Conservation (phyloP, 2,888 invertebrate species). For the Rapana venosa region DNA sequence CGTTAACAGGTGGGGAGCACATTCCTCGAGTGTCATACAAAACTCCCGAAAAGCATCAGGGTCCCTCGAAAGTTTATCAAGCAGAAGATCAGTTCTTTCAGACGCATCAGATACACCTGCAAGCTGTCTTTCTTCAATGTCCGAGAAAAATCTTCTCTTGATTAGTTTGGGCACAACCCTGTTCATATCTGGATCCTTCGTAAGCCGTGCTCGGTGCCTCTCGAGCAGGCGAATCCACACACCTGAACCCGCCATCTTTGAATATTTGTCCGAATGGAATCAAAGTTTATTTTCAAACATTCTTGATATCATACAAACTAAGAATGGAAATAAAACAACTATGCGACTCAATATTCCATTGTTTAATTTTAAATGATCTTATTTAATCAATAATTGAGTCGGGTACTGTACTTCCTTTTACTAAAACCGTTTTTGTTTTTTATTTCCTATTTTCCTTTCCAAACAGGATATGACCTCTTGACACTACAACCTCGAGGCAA, state of each 20-base stretch:
- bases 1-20: constrained; percentile 68
- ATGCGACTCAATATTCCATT: too few relatives aligned
- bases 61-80: constrained; percentile 74
- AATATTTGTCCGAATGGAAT: constrained; percentile 41
- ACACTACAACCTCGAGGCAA: constrained; percentile 22
- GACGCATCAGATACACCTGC: constrained; percentile 58
- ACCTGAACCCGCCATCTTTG: constrained; percentile 73
- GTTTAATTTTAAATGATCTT: background rate
- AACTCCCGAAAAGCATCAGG: constrained; percentile 72
- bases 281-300: background rate
- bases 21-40: constrained; percentile 73
- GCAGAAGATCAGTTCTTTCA: constrained; percentile 67
- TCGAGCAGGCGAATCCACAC: constrained; percentile 69
- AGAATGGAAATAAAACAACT: background rate
- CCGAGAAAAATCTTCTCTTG: constrained; percentile 66
- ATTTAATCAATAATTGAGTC: background rate
- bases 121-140: constrained; percentile 68
- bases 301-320: background rate
- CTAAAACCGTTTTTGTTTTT: background rate
- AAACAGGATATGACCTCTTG: constrained; percentile 23
- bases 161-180: constrained; percentile 68
- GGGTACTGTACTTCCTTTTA: background rate
- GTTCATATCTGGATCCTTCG: constrained; percentile 70
- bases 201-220: constrained; percentile 64
- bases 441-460: constrained; percentile 20